Evolutionary conservation across 2,888 invertebrate genomes (phyloP).

Genomic region (Polydrusus pterygomalis): DNA sequence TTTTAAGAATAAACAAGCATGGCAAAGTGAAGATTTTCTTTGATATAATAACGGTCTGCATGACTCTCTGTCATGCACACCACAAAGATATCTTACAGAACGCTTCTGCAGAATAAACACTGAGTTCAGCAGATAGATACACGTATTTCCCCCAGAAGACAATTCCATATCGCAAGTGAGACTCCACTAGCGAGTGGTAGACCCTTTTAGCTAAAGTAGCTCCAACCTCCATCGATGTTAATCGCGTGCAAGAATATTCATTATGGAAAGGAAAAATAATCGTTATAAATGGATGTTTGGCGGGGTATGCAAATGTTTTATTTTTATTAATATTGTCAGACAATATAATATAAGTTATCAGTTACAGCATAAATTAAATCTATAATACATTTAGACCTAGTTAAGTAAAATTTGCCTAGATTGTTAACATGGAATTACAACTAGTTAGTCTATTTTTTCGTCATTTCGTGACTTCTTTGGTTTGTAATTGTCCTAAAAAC

Average conservation of each 20-base stretch:
- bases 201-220: too few relatives aligned
- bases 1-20: too few relatives aligned
- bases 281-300: neutral
- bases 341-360: constrained; percentile 40
- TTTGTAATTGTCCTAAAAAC: constrained; percentile 33
- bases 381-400: constrained; percentile 40
- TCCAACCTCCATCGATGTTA: too few relatives aligned
- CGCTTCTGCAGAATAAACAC: too few relatives aligned
- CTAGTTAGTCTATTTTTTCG: constrained; percentile 49
- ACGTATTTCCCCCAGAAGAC: too few relatives aligned
- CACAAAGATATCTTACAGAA: too few relatives aligned
- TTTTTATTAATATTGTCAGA: constrained; percentile 32
- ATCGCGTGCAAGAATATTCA: neutral
- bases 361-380: constrained; percentile 47
- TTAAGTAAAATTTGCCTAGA: constrained; percentile 52
- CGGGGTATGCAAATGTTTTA: constrained; percentile 21
- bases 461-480: constrained; percentile 46
- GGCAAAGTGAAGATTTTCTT: too few relatives aligned
- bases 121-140: too few relatives aligned
- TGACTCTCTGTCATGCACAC: too few relatives aligned
- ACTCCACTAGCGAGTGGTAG: too few relatives aligned
- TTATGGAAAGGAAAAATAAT: neutral
- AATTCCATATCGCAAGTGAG: too few relatives aligned
- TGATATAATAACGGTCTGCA: too few relatives aligned
- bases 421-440: constrained; percentile 51